These are phyloP conservation scores for Anastrepha ludens DNA, from an alignment of 1,140 invertebrate species.

Conservation along the genomic window DNA sequence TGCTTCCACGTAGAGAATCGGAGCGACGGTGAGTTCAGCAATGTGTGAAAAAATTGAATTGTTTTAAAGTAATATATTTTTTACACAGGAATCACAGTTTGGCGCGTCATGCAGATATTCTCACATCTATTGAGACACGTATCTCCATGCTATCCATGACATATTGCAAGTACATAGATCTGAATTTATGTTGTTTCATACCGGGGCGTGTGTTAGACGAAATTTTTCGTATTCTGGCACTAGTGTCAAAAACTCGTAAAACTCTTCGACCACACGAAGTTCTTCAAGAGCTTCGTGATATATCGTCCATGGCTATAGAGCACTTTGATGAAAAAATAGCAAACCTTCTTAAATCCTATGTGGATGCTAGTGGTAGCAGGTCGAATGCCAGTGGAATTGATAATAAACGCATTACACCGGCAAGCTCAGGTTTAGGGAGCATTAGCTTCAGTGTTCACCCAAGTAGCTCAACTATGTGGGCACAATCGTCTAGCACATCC, in stretches of 20 bases:
- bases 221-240: slow-evolving; percentile 83
- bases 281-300: slow-evolving; percentile 90
- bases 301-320: slow-evolving; percentile 97
- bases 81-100: slow-evolving; percentile 82
- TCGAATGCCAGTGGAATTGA: slow-evolving; percentile 40
- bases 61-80: slow-evolving; percentile 2
- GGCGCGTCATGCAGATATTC: slow-evolving; percentile 89
- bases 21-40: slow-evolving; percentile 80
- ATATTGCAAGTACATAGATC: slow-evolving; percentile 81
- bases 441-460: slow-evolving; percentile 54
- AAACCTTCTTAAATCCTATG: slow-evolving; percentile 56
- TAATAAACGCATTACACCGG: slow-evolving; percentile 39
- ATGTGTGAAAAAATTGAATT: background rate
- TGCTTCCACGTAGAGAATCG: slow-evolving; percentile 90
- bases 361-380: slow-evolving; percentile 24
- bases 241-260: slow-evolving; percentile 80
- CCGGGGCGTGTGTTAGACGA: slow-evolving; percentile 96
- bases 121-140: slow-evolving; percentile 92
- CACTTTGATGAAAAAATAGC: slow-evolving; percentile 94
- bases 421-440: slow-evolving; percentile 54
- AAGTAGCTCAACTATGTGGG: slow-evolving; percentile 20
- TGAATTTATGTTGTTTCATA: slow-evolving; percentile 89
- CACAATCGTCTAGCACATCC: slow-evolving; percentile 21
- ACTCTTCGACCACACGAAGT: slow-evolving; percentile 88
- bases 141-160: slow-evolving; percentile 95